A percentile compares a stretch with the other conserved stretches of the same genome.
These are phyloP conservation scores for Heteropelma amictum DNA, from an alignment of 2,888 invertebrate species.

Conservation along the genomic window DNA sequence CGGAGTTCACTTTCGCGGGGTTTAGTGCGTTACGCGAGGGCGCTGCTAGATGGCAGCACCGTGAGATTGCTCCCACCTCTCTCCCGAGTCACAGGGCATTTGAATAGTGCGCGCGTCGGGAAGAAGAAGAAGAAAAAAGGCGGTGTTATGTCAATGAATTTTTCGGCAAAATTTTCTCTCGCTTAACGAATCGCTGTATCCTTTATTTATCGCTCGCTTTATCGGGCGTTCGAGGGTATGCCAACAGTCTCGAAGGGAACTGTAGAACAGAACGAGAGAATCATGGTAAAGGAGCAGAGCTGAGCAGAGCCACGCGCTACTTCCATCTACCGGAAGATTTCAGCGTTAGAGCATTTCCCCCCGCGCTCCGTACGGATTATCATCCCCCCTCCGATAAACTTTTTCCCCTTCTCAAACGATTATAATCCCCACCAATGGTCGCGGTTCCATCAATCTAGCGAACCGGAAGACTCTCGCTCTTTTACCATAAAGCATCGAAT, in stretches of 20 bases:
- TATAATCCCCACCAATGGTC: slow-evolving; percentile 24
- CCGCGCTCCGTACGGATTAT: slow-evolving; percentile 24
- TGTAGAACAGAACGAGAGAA: slow-evolving; percentile 6
- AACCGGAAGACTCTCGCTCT: slow-evolving; percentile 24
- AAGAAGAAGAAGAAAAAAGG: neutral
- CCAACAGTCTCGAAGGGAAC: slow-evolving; percentile 20
- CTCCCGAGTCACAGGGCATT: slow-evolving; percentile 5
- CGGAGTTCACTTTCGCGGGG: slow-evolving; percentile 12
- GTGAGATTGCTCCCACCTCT: slow-evolving; percentile 14
- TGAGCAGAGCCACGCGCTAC: slow-evolving; percentile 64
- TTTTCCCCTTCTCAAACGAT: slow-evolving; percentile 9
- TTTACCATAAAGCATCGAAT: neutral
- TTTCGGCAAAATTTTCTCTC: neutral
- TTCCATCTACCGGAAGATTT: slow-evolving; percentile 62
- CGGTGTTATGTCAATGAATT: slow-evolving; percentile 40
- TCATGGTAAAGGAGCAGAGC: neutral
- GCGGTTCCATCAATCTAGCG: slow-evolving; percentile 28
- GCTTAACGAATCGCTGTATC: slow-evolving; percentile 13
- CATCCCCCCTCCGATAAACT: neutral
- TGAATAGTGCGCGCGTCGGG: neutral
- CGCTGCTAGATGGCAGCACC: slow-evolving; percentile 50
- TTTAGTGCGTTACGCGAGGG: neutral
- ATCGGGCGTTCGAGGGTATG: slow-evolving; percentile 18
- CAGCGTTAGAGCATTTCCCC: slow-evolving; percentile 7
- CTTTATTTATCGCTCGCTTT: slow-evolving; percentile 13